These are phyloP conservation scores for Rhinogobius similis DNA, from an alignment of 2,113 vertebrate species.

Conservation along the genomic window DNA sequence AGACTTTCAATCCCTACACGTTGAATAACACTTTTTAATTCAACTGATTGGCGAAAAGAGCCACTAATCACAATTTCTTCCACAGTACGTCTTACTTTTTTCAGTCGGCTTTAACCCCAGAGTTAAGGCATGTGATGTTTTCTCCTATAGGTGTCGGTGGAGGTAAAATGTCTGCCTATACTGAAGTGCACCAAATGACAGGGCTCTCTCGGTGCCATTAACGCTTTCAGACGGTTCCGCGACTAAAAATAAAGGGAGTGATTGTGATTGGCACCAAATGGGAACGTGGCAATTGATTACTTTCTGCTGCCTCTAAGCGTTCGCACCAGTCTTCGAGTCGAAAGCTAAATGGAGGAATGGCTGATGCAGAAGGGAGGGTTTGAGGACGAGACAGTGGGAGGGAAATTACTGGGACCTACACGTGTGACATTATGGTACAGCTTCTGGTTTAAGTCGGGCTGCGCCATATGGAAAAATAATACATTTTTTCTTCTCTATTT, in stretches of 20 bases:
- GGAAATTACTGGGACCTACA: no score
- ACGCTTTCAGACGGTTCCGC: slow-evolving; percentile 26
- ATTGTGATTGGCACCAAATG: slow-evolving; percentile 20
- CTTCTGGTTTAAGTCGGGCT: no score
- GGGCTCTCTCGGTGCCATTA: slow-evolving; percentile 12
- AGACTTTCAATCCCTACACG: background rate
- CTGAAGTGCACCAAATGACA: slow-evolving; percentile 35
- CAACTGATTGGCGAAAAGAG: no score
- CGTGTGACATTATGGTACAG: no score
- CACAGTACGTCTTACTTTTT: no score
- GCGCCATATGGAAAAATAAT: no score
- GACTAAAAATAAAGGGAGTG: background rate
- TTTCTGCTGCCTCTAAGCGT: slow-evolving; percentile 16
- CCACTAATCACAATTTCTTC: no score
- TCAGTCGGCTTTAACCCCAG: background rate
- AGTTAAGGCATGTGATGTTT: background rate
- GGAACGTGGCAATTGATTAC: slow-evolving; percentile 27
- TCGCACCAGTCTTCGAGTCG: slow-evolving; percentile 22
- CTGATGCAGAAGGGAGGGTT: background rate
- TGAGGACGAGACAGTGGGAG: background rate
- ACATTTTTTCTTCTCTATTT: no score
- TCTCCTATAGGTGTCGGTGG: slow-evolving; percentile 4
- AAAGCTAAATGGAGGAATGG: slow-evolving; percentile 1
- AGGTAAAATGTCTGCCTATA: slow-evolving; percentile 6
- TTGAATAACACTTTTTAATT: background rate